Conservation (phyloP, 2,113 vertebrate genomes). For the Clarias macrocephalus region DNA sequence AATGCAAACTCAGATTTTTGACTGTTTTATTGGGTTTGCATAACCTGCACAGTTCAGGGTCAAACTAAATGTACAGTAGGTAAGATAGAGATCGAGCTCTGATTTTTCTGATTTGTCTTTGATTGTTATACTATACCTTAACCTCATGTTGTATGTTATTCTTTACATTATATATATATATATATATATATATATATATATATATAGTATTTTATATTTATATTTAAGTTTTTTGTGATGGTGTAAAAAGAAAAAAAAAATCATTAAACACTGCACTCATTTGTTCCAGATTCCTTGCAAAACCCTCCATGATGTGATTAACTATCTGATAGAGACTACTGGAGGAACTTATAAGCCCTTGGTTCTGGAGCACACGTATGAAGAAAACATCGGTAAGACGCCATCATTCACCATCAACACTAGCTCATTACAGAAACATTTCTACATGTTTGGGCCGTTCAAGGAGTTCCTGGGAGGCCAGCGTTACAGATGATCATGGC, state of each 20-base stretch:
- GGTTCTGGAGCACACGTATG: constrained; percentile 70
- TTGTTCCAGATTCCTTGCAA: constrained; percentile 70
- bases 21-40: neutral
- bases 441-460: too few species aligned
- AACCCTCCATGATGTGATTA: constrained; percentile 71
- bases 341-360: constrained; percentile 70
- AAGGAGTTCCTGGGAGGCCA: too few species aligned
- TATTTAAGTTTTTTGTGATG: too few species aligned
- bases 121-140: neutral
- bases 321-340: constrained; percentile 70
- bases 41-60: neutral
- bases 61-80: neutral
- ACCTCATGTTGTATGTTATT: neutral
- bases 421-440: too few species aligned
- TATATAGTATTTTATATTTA: too few species aligned
- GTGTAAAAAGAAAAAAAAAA: too few species aligned
- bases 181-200: too few species aligned
- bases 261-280: neutral
- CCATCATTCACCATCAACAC: neutral
- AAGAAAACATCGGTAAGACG: constrained; percentile 74
- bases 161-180: too few species aligned
- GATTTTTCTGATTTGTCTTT: neutral
- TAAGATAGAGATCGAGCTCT: neutral
- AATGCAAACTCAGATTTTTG: neutral
- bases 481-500: too few species aligned